These are phyloP conservation scores for Panulirus ornatus DNA, from an alignment of 1,140 invertebrate genomes.

Conservation along the genomic window DNA sequence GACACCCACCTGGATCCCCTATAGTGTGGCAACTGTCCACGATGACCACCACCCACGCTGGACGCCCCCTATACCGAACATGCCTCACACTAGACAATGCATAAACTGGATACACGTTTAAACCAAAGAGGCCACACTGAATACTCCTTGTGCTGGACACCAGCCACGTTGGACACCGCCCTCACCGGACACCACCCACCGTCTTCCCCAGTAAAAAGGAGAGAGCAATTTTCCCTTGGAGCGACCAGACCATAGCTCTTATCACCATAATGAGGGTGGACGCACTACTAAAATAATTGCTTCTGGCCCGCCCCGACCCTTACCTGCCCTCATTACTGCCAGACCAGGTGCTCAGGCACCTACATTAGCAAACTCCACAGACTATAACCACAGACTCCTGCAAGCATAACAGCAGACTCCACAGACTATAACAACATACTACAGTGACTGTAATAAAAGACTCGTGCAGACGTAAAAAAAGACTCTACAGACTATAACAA, in stretches of 20 bases:
- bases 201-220: background rate
- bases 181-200: background rate
- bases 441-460: too few relatives aligned
- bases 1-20: too few relatives aligned
- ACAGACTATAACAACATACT: too few relatives aligned
- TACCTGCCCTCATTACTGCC: background rate
- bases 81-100: background rate
- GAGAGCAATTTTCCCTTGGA: constrained; percentile 3
- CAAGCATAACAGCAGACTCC: background rate
- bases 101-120: too few relatives aligned
- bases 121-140: too few relatives aligned
- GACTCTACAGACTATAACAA: too few relatives aligned
- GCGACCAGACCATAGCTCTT: constrained; percentile 21
- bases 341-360: background rate
- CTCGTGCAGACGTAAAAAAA: too few relatives aligned
- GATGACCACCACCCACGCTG: background rate
- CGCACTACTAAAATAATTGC: constrained; percentile 6
- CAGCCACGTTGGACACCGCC: background rate
- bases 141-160: background rate
- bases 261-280: constrained; percentile 1
- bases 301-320: constrained; percentile 9
- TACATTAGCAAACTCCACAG: background rate
- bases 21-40: background rate
- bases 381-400: background rate
- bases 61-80: background rate